A percentile compares a stretch with the other conserved stretches of the same genome.
phyloP scores from a whole-genome alignment of 1,140 invertebrate genomes.

The Penaeus japonicus region DNA sequence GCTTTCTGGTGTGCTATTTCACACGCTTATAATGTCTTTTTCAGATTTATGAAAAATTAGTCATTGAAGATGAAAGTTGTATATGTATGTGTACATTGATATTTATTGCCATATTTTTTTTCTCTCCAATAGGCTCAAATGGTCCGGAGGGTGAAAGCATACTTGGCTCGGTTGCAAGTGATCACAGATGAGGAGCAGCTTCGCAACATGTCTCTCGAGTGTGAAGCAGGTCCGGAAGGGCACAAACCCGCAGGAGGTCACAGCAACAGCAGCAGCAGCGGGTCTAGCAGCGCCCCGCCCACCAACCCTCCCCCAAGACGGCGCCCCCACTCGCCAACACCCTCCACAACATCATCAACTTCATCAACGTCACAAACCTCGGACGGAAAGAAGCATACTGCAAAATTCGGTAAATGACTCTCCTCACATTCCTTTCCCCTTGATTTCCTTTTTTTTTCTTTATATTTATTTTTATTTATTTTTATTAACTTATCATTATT shows the following conservation, averaged over 20 bases:
- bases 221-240: constrained; percentile 73
- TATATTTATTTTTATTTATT: background rate
- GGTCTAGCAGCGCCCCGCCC: constrained; percentile 52
- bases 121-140: constrained; percentile 79
- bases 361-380: constrained; percentile 77
- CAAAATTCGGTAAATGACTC: constrained; percentile 73
- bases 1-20: background rate
- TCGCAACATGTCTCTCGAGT: constrained; percentile 86
- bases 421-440: background rate
- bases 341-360: constrained; percentile 87
- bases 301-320: constrained; percentile 68
- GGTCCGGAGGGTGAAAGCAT: constrained; percentile 94
- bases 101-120: background rate
- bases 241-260: constrained; percentile 22
- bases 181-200: constrained; percentile 90
- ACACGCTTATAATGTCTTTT: background rate
- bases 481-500: background rate
- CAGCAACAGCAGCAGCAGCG: constrained; percentile 57
- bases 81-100: background rate
- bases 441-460: background rate
- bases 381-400: constrained; percentile 63
- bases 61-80: background rate
- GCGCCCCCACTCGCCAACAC: constrained; percentile 84
- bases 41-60: background rate
- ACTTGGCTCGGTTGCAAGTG: constrained; percentile 90